A percentile compares a stretch with the other conserved stretches of the same genome.
Evolutionary conservation across 2,797 vertebrate species (phyloP).

Genomic region (Cossypha polioptera): DNA sequence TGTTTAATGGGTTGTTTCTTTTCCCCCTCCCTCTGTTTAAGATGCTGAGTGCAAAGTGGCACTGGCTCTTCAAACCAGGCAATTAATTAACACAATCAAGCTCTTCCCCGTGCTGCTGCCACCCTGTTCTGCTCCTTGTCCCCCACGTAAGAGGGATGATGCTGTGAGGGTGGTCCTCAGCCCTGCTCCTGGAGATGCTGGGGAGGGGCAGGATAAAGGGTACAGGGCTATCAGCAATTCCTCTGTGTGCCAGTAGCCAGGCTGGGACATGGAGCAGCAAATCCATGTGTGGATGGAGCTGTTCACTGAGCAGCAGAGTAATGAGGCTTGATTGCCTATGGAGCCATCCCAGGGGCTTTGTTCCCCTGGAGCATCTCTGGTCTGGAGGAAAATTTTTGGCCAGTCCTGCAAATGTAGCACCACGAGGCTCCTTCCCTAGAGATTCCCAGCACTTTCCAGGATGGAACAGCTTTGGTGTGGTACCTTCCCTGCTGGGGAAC

Average conservation of each 20-base stretch:
- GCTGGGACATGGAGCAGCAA: fast-evolving
- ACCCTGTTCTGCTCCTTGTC: background rate
- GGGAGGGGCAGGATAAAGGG: background rate
- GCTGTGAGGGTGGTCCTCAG: background rate
- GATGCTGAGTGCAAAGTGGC: background rate
- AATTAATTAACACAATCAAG: conserved; percentile 47
- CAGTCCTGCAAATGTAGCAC: background rate
- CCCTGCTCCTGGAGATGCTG: background rate
- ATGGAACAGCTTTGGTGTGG: fast-evolving
- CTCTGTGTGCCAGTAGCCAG: background rate
- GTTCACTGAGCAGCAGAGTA: background rate
- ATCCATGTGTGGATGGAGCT: background rate
- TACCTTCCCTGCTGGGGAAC: fast-evolving
- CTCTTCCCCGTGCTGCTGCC: background rate
- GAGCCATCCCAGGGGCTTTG: background rate
- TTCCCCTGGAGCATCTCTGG: background rate
- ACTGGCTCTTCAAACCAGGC: background rate
- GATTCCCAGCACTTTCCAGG: background rate
- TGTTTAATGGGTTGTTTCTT: background rate
- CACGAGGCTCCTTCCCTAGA: background rate
- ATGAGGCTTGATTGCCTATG: background rate
- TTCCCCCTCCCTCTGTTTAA: background rate
- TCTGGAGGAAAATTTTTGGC: background rate
- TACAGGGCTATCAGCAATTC: background rate
- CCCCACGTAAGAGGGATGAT: background rate